These are phyloP conservation scores for Sepiola atlantica DNA, from an alignment of 2,888 invertebrate species.

Conservation along the genomic window DNA sequence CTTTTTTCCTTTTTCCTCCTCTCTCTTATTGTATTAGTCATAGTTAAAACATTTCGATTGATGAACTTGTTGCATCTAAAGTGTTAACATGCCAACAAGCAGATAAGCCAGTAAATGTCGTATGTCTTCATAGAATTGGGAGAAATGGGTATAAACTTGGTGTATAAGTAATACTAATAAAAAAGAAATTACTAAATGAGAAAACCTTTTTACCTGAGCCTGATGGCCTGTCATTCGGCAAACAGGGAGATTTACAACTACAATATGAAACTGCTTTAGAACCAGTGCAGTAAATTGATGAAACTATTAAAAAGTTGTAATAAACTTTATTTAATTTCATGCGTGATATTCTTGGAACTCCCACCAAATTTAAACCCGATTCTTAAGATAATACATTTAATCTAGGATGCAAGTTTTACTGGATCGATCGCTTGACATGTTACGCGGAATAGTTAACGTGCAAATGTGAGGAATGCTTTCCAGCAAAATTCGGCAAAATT, in stretches of 20 bases:
- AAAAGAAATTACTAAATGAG: background rate
- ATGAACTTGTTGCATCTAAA: constrained; percentile 5
- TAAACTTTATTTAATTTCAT: background rate
- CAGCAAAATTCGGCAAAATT: background rate
- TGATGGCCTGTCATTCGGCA: background rate
- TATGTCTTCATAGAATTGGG: constrained; percentile 32
- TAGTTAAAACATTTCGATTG: background rate
- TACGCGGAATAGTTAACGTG: background rate
- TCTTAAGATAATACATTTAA: background rate
- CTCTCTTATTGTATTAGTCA: background rate
- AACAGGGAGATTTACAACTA: background rate
- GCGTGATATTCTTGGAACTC: background rate
- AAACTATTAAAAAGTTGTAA: background rate
- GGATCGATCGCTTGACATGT: background rate
- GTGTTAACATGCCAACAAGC: background rate
- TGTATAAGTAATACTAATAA: background rate
- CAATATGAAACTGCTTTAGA: background rate
- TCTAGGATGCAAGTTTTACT: background rate
- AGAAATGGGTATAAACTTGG: constrained; percentile 23
- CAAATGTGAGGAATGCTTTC: background rate
- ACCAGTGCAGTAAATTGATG: background rate
- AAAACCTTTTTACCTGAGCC: background rate
- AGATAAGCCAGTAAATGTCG: background rate
- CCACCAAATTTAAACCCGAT: background rate
- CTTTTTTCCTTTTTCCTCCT: background rate